phyloP scores from a whole-genome alignment of 2,888 invertebrate genomes.

The Tubulanus polymorphus region DNA sequence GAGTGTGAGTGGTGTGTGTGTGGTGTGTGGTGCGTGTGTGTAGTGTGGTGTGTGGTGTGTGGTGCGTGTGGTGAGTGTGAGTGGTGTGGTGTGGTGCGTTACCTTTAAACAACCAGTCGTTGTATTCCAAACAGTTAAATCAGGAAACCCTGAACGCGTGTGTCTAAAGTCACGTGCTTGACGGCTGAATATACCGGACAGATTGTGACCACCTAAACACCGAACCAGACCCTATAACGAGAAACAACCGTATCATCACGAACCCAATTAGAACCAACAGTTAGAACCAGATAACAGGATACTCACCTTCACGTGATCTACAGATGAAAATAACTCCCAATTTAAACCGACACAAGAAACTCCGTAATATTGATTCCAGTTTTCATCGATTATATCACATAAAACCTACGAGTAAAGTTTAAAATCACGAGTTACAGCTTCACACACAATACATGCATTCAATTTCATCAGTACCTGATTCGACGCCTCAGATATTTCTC shows the following conservation, averaged over 20 bases:
- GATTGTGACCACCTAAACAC: slow-evolving; percentile 38
- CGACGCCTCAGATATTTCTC: too few relatives aligned
- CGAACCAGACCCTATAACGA: slow-evolving; percentile 41
- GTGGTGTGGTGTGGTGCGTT: too few relatives aligned
- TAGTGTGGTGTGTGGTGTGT: too few relatives aligned
- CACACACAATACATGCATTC: too few relatives aligned
- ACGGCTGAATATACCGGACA: slow-evolving; percentile 42
- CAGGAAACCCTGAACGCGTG: slow-evolving; percentile 74
- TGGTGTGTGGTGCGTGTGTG: too few relatives aligned
- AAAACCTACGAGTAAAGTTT: slow-evolving; percentile 34
- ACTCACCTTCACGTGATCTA: slow-evolving; percentile 44
- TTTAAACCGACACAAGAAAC: slow-evolving; percentile 51
- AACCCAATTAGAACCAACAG: too few relatives aligned
- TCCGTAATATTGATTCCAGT: slow-evolving; percentile 51
- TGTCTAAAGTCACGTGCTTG: slow-evolving; percentile 60
- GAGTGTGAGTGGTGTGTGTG: too few relatives aligned
- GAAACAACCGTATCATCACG: too few relatives aligned
- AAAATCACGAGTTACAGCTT: too few relatives aligned
- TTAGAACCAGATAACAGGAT: too few relatives aligned
- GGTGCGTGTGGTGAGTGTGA: too few relatives aligned
- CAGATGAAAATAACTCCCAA: slow-evolving; percentile 55
- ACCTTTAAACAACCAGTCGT: slow-evolving; percentile 58
- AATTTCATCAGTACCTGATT: too few relatives aligned
- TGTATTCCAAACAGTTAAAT: slow-evolving; percentile 74
- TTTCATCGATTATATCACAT: slow-evolving; percentile 49